phyloP scores from a whole-genome alignment of 2,113 vertebrate species.

The Upupa epops region DNA sequence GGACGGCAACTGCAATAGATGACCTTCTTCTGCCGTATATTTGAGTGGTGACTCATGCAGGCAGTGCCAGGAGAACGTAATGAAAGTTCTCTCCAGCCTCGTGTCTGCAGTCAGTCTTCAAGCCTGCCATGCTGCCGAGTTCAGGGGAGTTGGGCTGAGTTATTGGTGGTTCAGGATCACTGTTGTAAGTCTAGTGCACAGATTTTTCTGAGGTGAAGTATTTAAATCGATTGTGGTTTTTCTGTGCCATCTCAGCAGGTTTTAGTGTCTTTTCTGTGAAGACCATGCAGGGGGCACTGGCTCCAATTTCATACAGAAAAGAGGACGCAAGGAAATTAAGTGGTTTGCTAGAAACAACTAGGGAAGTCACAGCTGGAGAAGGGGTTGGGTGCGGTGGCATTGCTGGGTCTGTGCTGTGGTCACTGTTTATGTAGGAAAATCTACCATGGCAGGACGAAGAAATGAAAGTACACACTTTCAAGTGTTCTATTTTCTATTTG shows the following conservation, averaged over 20 bases:
- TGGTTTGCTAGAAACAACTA: neutral
- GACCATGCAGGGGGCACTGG: neutral
- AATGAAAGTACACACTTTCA: neutral
- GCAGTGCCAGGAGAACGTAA: neutral
- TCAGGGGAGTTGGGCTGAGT: neutral
- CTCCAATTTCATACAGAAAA: neutral
- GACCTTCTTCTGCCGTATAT: slow-evolving; percentile 43
- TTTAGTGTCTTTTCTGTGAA: neutral
- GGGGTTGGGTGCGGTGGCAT: neutral
- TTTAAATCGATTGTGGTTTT: neutral
- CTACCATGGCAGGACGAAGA: neutral
- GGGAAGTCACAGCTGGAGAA: neutral
- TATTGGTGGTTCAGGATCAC: neutral
- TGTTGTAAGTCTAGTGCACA: neutral
- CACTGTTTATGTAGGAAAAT: neutral
- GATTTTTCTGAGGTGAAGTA: neutral
- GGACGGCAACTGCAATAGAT: slow-evolving; percentile 50
- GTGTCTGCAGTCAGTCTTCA: neutral
- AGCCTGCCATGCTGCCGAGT: neutral
- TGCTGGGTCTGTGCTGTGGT: neutral
- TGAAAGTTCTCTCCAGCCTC: slow-evolving; percentile 4
- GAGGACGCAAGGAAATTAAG: neutral
- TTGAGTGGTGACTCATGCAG: neutral
- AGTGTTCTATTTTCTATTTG: neutral
- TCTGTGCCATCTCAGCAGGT: neutral